phyloP scores from a whole-genome alignment of 2,113 vertebrate genomes.

The Microcebus ravelobensis region DNA sequence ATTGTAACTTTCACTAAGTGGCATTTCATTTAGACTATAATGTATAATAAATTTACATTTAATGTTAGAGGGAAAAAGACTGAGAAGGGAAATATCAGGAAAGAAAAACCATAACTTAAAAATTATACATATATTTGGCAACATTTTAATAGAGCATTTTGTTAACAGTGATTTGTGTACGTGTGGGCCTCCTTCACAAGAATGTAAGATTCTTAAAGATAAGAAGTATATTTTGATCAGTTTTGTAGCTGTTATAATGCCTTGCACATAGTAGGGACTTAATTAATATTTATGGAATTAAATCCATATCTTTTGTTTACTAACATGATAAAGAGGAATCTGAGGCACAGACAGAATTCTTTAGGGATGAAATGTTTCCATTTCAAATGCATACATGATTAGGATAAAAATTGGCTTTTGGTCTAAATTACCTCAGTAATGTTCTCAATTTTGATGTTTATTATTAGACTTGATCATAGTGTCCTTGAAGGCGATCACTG shows the following conservation, averaged over 20 bases:
- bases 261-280: not conserved
- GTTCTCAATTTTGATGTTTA: not conserved
- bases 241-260: not conserved
- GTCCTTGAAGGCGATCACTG: not conserved
- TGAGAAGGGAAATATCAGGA: not conserved
- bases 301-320: slow-evolving; percentile 33
- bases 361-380: not conserved
- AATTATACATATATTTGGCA: not conserved
- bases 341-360: not conserved
- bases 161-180: not conserved
- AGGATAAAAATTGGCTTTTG: slow-evolving; percentile 12
- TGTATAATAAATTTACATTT: slow-evolving; percentile 37
- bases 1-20: slow-evolving; percentile 31
- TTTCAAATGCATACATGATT: slow-evolving; percentile 21
- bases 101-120: not conserved
- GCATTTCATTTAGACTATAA: slow-evolving; percentile 41
- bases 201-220: not conserved
- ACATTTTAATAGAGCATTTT: not conserved
- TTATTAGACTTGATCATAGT: not conserved
- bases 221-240: not conserved
- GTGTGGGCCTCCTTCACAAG: not conserved
- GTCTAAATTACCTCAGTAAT: slow-evolving; percentile 27
- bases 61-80: not conserved
- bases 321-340: not conserved
- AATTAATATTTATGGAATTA: slow-evolving; percentile 1